Evolutionary conservation across 2,888 invertebrate species (phyloP), one percentile per base, ranked within the genome.

Genomic region (Heliconius hortense): DNA sequence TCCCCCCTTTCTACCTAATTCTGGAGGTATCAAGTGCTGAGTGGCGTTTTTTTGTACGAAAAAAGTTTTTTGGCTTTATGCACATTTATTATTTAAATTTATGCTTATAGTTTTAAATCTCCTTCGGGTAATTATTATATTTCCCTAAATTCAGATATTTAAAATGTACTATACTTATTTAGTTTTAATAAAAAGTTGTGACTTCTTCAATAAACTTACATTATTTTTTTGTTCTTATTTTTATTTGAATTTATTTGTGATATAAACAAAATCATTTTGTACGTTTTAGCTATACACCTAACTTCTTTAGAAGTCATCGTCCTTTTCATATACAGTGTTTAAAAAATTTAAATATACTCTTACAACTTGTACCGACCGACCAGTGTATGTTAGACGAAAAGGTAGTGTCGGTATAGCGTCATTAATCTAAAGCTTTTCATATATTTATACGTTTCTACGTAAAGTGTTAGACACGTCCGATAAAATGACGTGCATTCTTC

Each of bases 391-490:
- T 21, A 59, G 71, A 71, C 43, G 71, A 62, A 71, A 62, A 43
- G 60, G 59, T 60, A 21, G 26, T 56, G 71, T 71, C 43, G 59
- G 60, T 39, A 43, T 21, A 60, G 60, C 59, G 59, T 71, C 60
- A 71, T 71, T 71, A 71, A 71, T 71, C 60, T 71, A 71, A 71
- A 60, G 60, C 60, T 71, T 71, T 71, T 53, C 64, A 7, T 66
- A 66, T 66, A 66, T 66, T 66, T 66, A 39, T n/a, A 64, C n/a
- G 7, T 48, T 5, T 21, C 43, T 15, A 43, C 48, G 13, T 2
- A 24, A 24, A 66, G 15, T 24, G 66, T 66, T 66, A 39, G 15
- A 66, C 39, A 26, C 24, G 66, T 66, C 39, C 39, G 66, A 64
- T 24, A 24, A 7, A 66, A 66, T 66, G 39, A 64, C 39, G 35